Conservation (phyloP, 2,113 vertebrate genomes). For the Ophiodon elongatus region DNA sequence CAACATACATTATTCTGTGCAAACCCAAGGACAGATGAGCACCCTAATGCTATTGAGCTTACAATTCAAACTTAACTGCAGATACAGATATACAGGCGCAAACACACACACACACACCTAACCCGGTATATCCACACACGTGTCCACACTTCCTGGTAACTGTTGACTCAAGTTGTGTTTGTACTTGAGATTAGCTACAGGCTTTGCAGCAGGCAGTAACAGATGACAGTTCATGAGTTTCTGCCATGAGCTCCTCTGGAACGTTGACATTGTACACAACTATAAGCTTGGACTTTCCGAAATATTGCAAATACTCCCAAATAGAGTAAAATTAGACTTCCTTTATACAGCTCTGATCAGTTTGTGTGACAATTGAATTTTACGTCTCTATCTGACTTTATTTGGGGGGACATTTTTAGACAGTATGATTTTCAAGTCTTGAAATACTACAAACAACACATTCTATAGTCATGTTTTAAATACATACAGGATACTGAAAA, state of each 20-base stretch:
- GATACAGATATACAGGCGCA: no score
- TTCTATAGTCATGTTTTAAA: not conserved
- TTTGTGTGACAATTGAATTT: not conserved
- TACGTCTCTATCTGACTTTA: no score
- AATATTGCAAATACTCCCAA: not conserved
- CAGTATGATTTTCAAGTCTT: not conserved
- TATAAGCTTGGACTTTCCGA: constrained; percentile 7
- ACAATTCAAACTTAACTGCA: not conserved
- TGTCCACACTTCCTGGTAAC: not conserved
- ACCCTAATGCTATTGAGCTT: not conserved
- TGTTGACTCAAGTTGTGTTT: constrained; percentile 53
- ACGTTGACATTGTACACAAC: not conserved
- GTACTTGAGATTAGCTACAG: constrained; percentile 24
- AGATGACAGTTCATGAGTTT: not conserved
- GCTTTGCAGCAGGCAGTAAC: constrained; percentile 20
- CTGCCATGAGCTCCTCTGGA: not conserved
- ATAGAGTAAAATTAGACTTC: constrained; percentile 3
- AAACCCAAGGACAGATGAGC: not conserved
- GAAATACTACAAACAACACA: not conserved
- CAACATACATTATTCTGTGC: not conserved
- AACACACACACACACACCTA: not conserved
- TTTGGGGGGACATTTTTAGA: not conserved
- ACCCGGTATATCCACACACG: not conserved
- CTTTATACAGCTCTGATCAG: not conserved
- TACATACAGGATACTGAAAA: not conserved